phyloP scores from a whole-genome alignment of 2,113 vertebrate genomes.

The Hyperoodon ampullatus region DNA sequence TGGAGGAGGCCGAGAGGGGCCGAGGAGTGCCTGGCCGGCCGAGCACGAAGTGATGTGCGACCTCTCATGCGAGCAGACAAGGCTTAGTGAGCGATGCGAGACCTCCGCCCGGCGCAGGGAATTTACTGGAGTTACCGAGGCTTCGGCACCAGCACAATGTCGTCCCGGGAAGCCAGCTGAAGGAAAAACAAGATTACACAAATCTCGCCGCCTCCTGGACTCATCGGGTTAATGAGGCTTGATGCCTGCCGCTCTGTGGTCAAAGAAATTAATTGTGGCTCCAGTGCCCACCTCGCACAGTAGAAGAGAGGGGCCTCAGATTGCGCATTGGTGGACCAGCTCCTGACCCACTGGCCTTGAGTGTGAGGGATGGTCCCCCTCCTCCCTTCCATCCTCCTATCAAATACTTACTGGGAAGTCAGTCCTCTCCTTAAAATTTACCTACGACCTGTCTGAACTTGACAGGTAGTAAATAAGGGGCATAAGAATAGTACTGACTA shows the following conservation, averaged over 20 bases:
- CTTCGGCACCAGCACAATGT: slow-evolving; percentile 80
- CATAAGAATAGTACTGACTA: accelerated
- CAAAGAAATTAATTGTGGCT: slow-evolving; percentile 83
- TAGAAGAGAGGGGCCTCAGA: accelerated
- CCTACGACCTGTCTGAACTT: not conserved
- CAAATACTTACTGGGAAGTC: too few species aligned
- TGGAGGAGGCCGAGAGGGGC: not conserved
- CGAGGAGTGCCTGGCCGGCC: not conserved
- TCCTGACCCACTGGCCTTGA: slow-evolving; percentile 66
- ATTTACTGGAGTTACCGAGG: slow-evolving; percentile 77
- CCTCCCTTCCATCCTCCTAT: not conserved
- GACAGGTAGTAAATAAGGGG: accelerated
- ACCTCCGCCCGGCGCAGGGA: slow-evolving; percentile 74
- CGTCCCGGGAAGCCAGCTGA: slow-evolving; percentile 81
- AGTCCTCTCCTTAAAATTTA: not conserved
- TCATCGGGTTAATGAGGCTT: slow-evolving; percentile 84
- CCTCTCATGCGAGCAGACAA: slow-evolving; percentile 62
- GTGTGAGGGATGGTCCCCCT: not conserved
- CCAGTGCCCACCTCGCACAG: not conserved
- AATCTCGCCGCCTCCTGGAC: slow-evolving; percentile 80
- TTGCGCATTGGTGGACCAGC: slow-evolving; percentile 61
- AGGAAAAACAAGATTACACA: slow-evolving; percentile 87
- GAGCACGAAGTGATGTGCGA: slow-evolving; percentile 32
- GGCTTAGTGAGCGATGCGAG: slow-evolving; percentile 36
- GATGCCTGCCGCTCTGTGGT: slow-evolving; percentile 78